Base-by-base conservation (phyloP, 2,888 invertebrate species). In the Anticlea derivata region DNA sequence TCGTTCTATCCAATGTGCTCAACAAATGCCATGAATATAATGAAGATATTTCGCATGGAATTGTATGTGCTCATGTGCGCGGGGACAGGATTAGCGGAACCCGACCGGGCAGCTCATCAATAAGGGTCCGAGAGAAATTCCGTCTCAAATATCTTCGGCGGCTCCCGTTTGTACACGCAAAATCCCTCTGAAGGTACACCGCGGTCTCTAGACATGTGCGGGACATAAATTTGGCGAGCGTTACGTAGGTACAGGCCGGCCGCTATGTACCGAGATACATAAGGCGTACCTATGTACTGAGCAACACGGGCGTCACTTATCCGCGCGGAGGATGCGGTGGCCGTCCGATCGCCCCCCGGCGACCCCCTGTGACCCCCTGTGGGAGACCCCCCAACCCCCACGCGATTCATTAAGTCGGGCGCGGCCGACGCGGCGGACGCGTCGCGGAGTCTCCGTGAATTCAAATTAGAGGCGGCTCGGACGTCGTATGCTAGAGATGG, bases 391-490 rank as follows among this genome's bases (percentile, higher is more conserved):
- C 70, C 75, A 70, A 60, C 73, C 80, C 81, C 83, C 80, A 78
- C 84, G 82, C 82, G 83, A 82, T 86, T 90, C 89, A 89, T 90
- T 90, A 90, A 89, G 89, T 86, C 89, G 89, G 89, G 88, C 87
- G 89, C 88, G 87, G 86, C 86, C 86, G 83, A 79, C 84, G 86
- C 85, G 87, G 88, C 86, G 83, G 87, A 86, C 86, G 86, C 83
- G 88, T 86, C 89, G 86, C 90, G 88, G 86, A 87, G 90, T 86
- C 88, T 89, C 88, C 86, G 89, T 89, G 87, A 91, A 91, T 89
- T 87, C 90, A 88, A 88, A 90, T 88, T 89, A 89, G 88, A 87
- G 85, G 83, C 85, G 74, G 88, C 86, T 88, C 83, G 89, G 88
- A 86, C 87, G 87, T 86, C 85, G 85, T 89, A 68, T 68, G 56